Conservation (phyloP, 2,113 vertebrate species). For the Axis porcinus region DNA sequence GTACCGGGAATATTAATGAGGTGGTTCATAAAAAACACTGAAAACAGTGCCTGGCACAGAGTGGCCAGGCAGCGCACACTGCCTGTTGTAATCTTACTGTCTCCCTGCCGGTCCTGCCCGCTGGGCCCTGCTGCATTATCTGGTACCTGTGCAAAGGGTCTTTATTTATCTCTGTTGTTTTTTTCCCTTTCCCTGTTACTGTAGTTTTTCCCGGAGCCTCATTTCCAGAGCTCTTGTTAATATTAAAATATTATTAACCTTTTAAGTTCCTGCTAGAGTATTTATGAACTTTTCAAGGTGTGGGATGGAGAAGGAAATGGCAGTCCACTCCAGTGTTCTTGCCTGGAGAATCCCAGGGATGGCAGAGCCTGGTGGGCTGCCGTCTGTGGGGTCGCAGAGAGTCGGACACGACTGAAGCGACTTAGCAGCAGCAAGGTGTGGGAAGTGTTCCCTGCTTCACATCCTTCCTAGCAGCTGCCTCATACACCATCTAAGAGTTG, state of each 20-base stretch:
- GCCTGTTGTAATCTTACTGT: background rate
- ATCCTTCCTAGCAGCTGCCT: background rate
- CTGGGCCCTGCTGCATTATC: background rate
- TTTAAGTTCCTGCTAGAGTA: background rate
- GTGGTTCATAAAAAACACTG: background rate
- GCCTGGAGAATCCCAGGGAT: no score
- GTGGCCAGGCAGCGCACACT: background rate
- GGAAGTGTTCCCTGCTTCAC: background rate
- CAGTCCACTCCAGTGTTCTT: no score
- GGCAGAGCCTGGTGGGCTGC: no score
- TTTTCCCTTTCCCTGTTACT: background rate
- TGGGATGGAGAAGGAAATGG: background rate
- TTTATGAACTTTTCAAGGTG: constrained; percentile 13
- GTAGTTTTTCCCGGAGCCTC: background rate
- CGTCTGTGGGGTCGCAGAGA: no score
- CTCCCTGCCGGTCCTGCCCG: background rate
- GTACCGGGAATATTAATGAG: background rate
- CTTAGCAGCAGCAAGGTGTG: background rate
- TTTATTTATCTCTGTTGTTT: background rate
- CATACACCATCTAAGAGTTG: background rate
- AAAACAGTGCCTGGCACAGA: background rate
- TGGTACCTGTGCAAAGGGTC: background rate
- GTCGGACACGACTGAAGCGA: no score
- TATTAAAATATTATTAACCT: background rate
- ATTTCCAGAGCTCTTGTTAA: background rate